These are phyloP conservation scores for Fragum sueziense DNA, from an alignment of 2,888 invertebrate species.

Conservation along the genomic window DNA sequence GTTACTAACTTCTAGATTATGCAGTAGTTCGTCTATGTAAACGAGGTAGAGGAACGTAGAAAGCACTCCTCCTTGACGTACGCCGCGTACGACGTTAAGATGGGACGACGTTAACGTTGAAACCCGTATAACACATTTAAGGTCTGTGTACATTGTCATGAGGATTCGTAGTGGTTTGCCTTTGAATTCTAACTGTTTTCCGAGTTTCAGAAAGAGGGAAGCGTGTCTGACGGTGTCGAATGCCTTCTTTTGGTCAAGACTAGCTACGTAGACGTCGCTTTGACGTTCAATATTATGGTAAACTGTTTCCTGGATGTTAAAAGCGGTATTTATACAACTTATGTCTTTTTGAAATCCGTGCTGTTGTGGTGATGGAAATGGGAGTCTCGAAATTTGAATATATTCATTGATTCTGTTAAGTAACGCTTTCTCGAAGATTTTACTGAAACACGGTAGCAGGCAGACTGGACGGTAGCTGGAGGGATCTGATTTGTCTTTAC, in stretches of 20 bases:
- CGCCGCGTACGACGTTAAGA: not conserved
- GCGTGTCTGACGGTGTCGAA: not conserved
- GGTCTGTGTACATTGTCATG: not conserved
- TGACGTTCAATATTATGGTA: no score
- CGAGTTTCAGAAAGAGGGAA: not conserved
- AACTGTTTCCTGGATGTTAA: not conserved
- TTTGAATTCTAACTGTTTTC: not conserved
- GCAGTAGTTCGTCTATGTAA: not conserved
- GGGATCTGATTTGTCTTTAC: no score
- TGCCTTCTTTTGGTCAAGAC: not conserved
- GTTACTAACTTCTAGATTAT: not conserved
- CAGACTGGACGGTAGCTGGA: no score
- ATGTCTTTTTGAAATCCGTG: not conserved
- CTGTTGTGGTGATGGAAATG: not conserved
- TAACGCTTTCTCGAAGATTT: no score
- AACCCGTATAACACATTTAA: not conserved
- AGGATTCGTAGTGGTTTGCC: not conserved
- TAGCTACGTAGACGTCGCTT: not conserved
- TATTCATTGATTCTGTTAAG: no score
- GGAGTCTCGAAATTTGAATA: no score
- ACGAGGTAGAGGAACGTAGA: not conserved
- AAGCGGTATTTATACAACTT: not conserved
- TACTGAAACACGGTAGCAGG: no score
- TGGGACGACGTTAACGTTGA: not conserved
- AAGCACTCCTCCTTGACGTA: no score